These are phyloP conservation scores for Drosophila tripunctata DNA, from an alignment of 2,888 invertebrate genomes.

Conservation along the genomic window DNA sequence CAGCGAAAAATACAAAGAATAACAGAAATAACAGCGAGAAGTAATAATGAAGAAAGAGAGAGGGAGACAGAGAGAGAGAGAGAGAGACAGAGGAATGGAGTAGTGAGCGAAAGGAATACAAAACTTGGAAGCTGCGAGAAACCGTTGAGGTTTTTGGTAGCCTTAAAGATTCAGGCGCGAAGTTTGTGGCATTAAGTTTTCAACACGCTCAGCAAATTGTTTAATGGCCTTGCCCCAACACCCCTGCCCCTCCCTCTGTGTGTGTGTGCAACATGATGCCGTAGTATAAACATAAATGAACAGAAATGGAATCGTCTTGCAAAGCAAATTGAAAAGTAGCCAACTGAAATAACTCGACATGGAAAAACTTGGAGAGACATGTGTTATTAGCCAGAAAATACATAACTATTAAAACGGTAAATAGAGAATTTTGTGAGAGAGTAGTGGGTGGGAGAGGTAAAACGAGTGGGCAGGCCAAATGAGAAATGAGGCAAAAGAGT, in stretches of 20 bases:
- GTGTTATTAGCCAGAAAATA: conserved; percentile 58
- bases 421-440: neutral
- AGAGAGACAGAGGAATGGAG: neutral
- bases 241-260: neutral
- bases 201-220: conserved; percentile 64
- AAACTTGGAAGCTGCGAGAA: conserved; percentile 37
- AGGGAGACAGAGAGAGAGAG: neutral
- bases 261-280: conserved; percentile 20
- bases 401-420: conserved; percentile 31
- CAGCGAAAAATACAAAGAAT: conserved; percentile 20
- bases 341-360: conserved; percentile 47
- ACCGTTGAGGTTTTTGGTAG: conserved; percentile 14
- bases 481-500: neutral
- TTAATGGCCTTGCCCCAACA: conserved; percentile 37
- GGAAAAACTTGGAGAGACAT: conserved; percentile 56
- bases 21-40: neutral
- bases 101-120: too few relatives aligned
- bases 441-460: neutral
- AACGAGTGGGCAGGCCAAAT: neutral
- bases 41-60: neutral
- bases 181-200: conserved; percentile 64
- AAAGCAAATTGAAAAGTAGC: conserved; percentile 49
- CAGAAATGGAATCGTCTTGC: conserved; percentile 34
- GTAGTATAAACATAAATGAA: conserved; percentile 30
- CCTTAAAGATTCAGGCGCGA: conserved; percentile 52